phyloP scores from a whole-genome alignment of 2,888 invertebrate genomes.

The Tetropium fuscum region DNA sequence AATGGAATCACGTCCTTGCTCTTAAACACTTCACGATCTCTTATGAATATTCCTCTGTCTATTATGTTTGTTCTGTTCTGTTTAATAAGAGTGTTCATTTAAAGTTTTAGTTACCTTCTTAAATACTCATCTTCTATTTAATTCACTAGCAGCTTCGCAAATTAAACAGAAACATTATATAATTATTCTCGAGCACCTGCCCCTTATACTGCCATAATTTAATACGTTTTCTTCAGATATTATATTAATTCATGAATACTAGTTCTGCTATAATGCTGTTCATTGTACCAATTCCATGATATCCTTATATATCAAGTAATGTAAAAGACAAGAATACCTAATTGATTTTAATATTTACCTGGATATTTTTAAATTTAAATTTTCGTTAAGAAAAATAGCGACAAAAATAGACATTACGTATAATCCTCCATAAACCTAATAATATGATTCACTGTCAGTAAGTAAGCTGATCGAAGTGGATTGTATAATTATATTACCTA shows the following conservation, averaged over 20 bases:
- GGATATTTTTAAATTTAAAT: too few relatives aligned
- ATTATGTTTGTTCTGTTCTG: conserved; percentile 30
- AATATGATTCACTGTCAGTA: too few relatives aligned
- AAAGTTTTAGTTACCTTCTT: conserved; percentile 16
- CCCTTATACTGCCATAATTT: conserved; percentile 4
- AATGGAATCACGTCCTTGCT: conserved; percentile 50
- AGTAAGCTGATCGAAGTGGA: too few relatives aligned
- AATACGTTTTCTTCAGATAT: background rate
- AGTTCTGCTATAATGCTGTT: conserved; percentile 5
- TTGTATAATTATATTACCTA: too few relatives aligned
- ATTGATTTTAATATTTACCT: too few relatives aligned
- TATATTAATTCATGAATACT: conserved; percentile 7
- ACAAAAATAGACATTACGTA: too few relatives aligned
- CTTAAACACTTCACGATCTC: conserved; percentile 44
- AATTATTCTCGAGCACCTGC: conserved; percentile 10
- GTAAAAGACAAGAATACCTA: too few relatives aligned
- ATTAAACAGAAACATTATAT: conserved; percentile 16
- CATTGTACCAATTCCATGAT: too few relatives aligned
- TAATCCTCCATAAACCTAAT: too few relatives aligned
- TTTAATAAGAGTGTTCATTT: conserved; percentile 28
- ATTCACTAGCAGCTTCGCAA: conserved; percentile 22
- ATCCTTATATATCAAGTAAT: too few relatives aligned
- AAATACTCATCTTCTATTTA: conserved; percentile 13
- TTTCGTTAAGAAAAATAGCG: too few relatives aligned
- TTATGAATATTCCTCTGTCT: conserved; percentile 51